A percentile compares a stretch with the other conserved stretches of the same genome.
These are phyloP conservation scores for Penaeus vannamei DNA, from an alignment of 1,140 invertebrate species.

Conservation along the genomic window DNA sequence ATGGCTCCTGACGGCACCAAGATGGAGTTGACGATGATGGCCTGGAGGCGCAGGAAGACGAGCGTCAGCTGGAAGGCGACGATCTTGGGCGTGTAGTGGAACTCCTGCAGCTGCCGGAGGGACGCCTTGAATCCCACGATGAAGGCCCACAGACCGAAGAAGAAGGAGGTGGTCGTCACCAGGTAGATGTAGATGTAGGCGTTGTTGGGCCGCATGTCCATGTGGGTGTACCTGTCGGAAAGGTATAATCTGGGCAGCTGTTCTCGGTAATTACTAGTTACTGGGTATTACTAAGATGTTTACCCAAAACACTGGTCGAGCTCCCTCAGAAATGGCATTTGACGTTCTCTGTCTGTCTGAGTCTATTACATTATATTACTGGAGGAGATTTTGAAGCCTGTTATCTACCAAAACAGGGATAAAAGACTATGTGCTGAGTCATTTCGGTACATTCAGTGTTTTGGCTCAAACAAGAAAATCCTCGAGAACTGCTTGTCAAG, in stretches of 20 bases:
- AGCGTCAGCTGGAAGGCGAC: slow-evolving; percentile 64
- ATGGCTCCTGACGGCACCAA: slow-evolving; percentile 62
- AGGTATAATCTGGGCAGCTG: no score
- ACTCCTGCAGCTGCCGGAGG: slow-evolving; percentile 50
- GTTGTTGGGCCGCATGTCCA: slow-evolving; percentile 40
- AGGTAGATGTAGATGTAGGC: slow-evolving; percentile 63
- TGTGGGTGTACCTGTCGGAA: slow-evolving; percentile 53
- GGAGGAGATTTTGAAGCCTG: not conserved
- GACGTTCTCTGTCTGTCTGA: no score
- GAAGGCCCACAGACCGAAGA: slow-evolving; percentile 66
- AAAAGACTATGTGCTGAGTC: no score
- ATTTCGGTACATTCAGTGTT: no score
- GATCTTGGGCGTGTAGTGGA: slow-evolving; percentile 65
- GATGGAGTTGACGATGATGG: slow-evolving; percentile 64
- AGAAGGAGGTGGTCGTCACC: slow-evolving; percentile 58
- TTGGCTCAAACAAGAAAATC: no score
- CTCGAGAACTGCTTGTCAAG: no score
- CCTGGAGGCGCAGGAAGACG: slow-evolving; percentile 62
- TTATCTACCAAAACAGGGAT: not conserved
- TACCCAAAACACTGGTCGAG: not conserved
- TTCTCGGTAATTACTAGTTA: no score
- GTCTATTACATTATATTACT: no score
- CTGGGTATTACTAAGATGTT: not conserved
- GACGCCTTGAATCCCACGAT: slow-evolving; percentile 66
- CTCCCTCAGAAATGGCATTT: not conserved